Conservation (phyloP, 2,797 vertebrate genomes). For the Syngnathus rostellatus region DNA sequence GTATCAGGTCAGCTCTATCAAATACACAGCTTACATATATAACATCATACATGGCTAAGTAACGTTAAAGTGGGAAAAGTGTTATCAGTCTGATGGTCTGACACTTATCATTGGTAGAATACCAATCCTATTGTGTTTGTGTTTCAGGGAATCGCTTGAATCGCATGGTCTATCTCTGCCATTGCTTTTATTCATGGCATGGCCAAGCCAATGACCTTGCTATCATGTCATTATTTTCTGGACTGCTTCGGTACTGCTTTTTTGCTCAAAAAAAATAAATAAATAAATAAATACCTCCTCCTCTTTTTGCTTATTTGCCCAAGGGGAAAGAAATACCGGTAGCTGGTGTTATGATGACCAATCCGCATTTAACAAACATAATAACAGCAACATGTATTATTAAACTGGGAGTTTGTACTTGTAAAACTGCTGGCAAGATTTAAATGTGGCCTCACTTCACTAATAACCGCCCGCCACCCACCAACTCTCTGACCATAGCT, state of each 20-base stretch:
- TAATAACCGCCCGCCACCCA: neutral
- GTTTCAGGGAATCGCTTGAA: constrained; percentile 27
- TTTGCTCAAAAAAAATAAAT: constrained; percentile 25
- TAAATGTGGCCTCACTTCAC: neutral
- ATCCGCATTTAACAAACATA: neutral
- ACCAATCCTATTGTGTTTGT: constrained; percentile 27
- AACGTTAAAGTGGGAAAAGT: neutral
- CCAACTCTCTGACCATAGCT: neutral
- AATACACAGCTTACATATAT: constrained; percentile 25
- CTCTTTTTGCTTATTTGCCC: constrained; percentile 18
- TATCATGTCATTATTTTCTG: constrained; percentile 31
- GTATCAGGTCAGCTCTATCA: constrained; percentile 50
- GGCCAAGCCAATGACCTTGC: constrained; percentile 22
- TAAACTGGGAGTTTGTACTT: neutral
- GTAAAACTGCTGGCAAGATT: neutral
- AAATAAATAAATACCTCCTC: neutral
- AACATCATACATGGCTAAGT: constrained; percentile 18
- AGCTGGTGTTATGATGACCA: constrained; percentile 15
- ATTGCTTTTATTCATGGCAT: constrained; percentile 12
- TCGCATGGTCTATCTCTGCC: constrained; percentile 23
- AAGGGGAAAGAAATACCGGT: neutral
- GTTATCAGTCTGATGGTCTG: neutral
- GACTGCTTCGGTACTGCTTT: constrained; percentile 22
- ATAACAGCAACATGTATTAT: neutral
- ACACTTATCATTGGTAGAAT: constrained; percentile 11